These are phyloP conservation scores for Trachelus iudaicus DNA, from an alignment of 2,888 invertebrate genomes.

Conservation along the genomic window DNA sequence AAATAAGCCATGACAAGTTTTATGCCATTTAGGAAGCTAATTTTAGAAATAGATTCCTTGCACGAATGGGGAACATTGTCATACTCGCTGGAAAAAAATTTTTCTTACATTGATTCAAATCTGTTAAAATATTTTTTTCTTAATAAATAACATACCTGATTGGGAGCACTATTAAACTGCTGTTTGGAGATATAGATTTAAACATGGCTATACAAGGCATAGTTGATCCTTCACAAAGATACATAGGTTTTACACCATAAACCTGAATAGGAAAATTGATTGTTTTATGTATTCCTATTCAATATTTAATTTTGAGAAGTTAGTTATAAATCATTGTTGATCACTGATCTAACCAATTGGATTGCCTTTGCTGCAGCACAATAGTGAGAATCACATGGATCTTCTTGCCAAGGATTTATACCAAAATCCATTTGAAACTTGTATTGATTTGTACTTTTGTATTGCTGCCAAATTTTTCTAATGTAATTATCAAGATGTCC, in stretches of 20 bases:
- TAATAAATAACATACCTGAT: constrained; percentile 27
- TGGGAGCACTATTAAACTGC: constrained; percentile 37
- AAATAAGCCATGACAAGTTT: constrained; percentile 42
- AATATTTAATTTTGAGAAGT: background rate
- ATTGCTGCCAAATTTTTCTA: constrained; percentile 28
- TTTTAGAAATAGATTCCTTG: constrained; percentile 35
- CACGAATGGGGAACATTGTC: constrained; percentile 18
- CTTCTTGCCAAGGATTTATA: constrained; percentile 39
- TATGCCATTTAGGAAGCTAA: constrained; percentile 31
- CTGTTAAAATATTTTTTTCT: constrained; percentile 2
- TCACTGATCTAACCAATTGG: constrained; percentile 25
- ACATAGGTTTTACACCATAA: constrained; percentile 31
- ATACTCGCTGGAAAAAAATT: constrained; percentile 29
- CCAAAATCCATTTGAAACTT: constrained; percentile 32
- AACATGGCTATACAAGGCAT: constrained; percentile 36
- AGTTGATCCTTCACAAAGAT: constrained; percentile 37
- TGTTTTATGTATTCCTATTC: background rate
- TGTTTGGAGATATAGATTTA: constrained; percentile 25
- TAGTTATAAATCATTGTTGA: background rate
- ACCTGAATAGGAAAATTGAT: constrained; percentile 24
- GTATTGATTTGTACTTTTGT: constrained; percentile 33
- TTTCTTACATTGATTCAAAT: background rate
- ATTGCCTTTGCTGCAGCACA: constrained; percentile 37
- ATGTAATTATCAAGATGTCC: constrained; percentile 33
- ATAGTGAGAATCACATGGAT: constrained; percentile 37